Base-by-base conservation (phyloP, 2,888 invertebrate genomes). In the Gandaritis pyraliata region DNA sequence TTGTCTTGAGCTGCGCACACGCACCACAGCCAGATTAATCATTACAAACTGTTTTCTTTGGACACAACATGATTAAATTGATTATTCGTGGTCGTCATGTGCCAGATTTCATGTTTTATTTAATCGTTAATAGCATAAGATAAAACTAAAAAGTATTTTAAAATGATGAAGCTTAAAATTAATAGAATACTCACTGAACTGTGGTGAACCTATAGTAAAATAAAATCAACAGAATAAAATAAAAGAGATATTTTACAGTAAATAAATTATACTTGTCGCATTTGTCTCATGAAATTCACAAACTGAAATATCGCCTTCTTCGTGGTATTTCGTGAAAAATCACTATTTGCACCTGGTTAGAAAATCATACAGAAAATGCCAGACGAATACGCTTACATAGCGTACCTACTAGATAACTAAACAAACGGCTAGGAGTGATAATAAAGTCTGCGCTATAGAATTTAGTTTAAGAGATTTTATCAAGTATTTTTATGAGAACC, bases 11-110 rank as follows among this genome's bases (percentile, higher is more conserved):
- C 64, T 74, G 82, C 80, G 81, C 76, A 76, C 73, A 77, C 85
- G 82, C 83, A 78, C 76, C 75, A 72, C 73, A 60, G 23, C 69
- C 61, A 82, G 82, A 88, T 88, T 86, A 84, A 88, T 84, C 78
- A 82, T 74, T 75, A 73, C 66, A 66, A 71, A 82, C 81, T 80
- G 82, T 85, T 86, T 85, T 83, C 81, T 78, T 78, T 74, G 70
- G 68, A 72, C 62, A 64, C 49, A 68, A 67, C 65, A 70, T 62
- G 63, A 64, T 71, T 66, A 72, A 74, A 76, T 69, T 67, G 62
- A 69, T 68, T 58, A 60, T 50, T 57, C 54, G 46, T 64, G 55
- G 59, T 50, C 58, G 61, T 66, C 61, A 62, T 61, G 58, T 57
- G 54, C 53, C 54, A 66, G 62, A 64, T 64, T 65, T 58, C 11